Evolutionary conservation across 2,797 vertebrate species (phyloP), one percentile per base, ranked within the genome.

Genomic region (Acanthurus tractus): DNA sequence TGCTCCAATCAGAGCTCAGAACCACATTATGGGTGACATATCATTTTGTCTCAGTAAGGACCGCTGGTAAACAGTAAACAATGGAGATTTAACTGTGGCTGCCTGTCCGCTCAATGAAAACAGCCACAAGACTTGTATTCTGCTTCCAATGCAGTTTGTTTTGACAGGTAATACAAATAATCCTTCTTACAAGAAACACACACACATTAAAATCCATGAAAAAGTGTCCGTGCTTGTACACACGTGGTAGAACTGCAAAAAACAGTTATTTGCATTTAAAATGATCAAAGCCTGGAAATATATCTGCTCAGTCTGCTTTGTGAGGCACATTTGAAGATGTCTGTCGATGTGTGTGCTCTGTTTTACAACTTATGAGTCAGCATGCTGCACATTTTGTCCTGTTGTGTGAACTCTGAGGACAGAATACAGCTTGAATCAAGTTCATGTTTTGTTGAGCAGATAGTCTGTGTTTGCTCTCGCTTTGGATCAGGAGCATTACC

Each of bases 11-110:
- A 77, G 42, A 56, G 68, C 44, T 17, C 44, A 61, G 46, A 78
- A 81, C 57, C 70, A 71, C 69, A 84, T 83, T 72, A 85, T 59
- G 73, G 57, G 53, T 86, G 89, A 87, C 89, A 84, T 76, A 68
- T 87, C 54, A 56, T 68, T 89, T 86, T 80, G 83, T 90, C 70
- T 82, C 46, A 14, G 29, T 62, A 74, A 75, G 73, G 79, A 59
- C 75, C 55, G 68, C 78, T 77, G 73, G 65, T 86, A 82, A 90
- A 86, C 69, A 76, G 42, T 45, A 70, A 87, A 86, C 80, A 86
- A 81, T 74, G 5, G 44, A 66, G 53, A 68, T 74, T 63, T 57
- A 11, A 67, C 49, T 20, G 17, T 2, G 29, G 74, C 72, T 70
- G 58, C 34, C 65, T 13, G 17, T 29, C 29, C 29, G 4, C 29